A percentile compares a stretch with the other conserved stretches of the same genome.
Conservation (phyloP, 2,113 vertebrate genomes). For the Eulacestoma nigropectus region DNA sequence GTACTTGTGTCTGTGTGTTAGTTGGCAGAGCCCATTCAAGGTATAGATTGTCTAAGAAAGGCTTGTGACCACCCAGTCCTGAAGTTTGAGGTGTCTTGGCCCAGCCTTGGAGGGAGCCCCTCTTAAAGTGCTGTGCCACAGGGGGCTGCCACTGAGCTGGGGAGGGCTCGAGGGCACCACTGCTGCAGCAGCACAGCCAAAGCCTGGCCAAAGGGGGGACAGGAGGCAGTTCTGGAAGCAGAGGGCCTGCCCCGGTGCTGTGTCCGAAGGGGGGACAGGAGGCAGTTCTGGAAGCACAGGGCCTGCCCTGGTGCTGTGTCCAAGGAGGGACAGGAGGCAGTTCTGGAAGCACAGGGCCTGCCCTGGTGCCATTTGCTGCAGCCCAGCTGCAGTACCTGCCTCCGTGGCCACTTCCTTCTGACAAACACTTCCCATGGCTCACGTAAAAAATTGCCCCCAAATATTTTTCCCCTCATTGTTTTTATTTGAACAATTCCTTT, state of each 20-base stretch:
- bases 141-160: neutral
- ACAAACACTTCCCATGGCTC: neutral
- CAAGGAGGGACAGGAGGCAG: neutral
- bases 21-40: neutral
- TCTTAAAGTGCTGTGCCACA: neutral
- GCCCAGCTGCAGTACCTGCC: neutral
- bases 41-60: neutral
- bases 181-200: neutral
- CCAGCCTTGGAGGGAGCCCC: neutral
- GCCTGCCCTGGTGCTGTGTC: neutral
- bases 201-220: neutral
- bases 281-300: neutral
- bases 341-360: neutral
- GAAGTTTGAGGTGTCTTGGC: neutral
- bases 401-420: accelerated
- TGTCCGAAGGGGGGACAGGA: neutral
- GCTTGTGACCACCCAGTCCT: too few species aligned
- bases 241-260: neutral
- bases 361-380: neutral
- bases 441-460: neutral
- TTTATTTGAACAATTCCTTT: neutral
- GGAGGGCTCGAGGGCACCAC: neutral
- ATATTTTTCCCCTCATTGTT: neutral
- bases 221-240: neutral
- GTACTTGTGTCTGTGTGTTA: neutral